Conservation (phyloP, 2,113 vertebrate genomes). For the Poeciliopsis prolifica region DNA sequence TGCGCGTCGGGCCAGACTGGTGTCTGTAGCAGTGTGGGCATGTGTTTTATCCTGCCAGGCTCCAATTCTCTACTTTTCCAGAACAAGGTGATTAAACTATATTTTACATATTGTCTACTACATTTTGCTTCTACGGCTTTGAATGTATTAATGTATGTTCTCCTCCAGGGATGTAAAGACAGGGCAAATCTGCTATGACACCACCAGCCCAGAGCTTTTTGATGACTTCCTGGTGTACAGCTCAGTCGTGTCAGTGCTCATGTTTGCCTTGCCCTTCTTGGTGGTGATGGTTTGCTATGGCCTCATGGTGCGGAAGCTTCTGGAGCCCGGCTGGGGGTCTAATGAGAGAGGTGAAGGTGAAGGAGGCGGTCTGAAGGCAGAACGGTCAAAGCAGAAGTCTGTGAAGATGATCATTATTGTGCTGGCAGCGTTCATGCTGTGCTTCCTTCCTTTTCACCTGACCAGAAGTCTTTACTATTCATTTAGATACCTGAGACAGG, state of each 20-base stretch:
- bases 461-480: constrained; percentile 93
- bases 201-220: constrained; percentile 88
- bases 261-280: constrained; percentile 89
- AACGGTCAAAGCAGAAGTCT: constrained; percentile 88
- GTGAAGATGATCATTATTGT: constrained; percentile 95
- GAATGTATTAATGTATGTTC: background rate
- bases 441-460: constrained; percentile 95
- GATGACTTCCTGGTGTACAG: constrained; percentile 90
- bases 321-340: constrained; percentile 78
- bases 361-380: constrained; percentile 68
- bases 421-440: constrained; percentile 87
- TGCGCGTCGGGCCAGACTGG: constrained; percentile 81
- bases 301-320: constrained; percentile 87
- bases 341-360: constrained; percentile 70
- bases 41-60: constrained; percentile 86
- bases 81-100: constrained; percentile 71
- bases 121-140: background rate
- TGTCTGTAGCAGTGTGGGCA: constrained; percentile 82
- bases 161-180: constrained; percentile 58
- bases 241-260: constrained; percentile 84
- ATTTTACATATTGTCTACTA: background rate
- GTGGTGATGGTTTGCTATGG: constrained; percentile 89
- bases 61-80: constrained; percentile 90
- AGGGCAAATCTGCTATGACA: constrained; percentile 87
- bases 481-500: constrained; percentile 84